These are phyloP conservation scores for Physocephala rufipes DNA, from an alignment of 2,888 invertebrate species.

Conservation along the genomic window DNA sequence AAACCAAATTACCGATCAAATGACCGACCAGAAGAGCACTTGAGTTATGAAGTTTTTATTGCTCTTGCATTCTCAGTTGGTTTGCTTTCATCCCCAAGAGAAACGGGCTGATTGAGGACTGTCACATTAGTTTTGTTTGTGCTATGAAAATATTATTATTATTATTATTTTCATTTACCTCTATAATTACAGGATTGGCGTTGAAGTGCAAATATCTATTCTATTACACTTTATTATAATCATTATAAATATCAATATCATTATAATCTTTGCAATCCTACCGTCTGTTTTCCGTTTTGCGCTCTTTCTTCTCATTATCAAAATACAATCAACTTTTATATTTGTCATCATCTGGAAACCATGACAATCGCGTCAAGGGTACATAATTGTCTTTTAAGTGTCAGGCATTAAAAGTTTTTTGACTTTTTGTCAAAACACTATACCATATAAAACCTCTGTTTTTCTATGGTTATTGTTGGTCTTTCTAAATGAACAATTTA, in stretches of 20 bases:
- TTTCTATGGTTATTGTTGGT: no score
- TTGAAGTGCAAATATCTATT: neutral
- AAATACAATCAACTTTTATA: neutral
- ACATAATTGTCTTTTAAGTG: neutral
- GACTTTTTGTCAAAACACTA: neutral
- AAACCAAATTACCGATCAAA: no score
- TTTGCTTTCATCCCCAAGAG: neutral
- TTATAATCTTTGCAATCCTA: neutral
- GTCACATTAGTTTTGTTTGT: neutral
- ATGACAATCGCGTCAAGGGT: neutral
- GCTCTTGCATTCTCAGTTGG: conserved; percentile 1
- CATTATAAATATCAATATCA: neutral
- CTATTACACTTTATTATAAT: conserved; percentile 10
- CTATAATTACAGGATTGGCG: conserved; percentile 2
- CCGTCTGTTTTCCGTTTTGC: no score
- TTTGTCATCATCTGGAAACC: neutral
- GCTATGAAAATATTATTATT: neutral
- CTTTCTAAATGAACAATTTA: no score
- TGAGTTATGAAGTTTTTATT: neutral
- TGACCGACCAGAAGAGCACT: neutral
- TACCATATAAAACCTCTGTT: no score
- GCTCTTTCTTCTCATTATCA: no score
- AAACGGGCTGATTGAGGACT: neutral
- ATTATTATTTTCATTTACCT: neutral
- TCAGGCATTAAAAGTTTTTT: neutral